Base-by-base conservation (phyloP, 2,888 invertebrate genomes). In the Heterodera filipjevi region DNA sequence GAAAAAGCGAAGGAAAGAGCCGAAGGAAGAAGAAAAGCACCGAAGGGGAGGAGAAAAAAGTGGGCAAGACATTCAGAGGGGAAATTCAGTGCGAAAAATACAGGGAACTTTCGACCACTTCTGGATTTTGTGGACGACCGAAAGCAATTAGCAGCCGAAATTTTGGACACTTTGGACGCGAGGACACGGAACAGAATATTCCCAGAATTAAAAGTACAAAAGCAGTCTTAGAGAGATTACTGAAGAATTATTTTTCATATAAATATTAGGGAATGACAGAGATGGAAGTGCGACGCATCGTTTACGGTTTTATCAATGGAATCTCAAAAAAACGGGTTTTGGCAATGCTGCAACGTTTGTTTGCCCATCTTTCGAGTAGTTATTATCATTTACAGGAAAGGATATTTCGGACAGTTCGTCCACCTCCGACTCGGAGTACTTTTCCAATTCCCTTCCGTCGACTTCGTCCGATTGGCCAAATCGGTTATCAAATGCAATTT, bases 261-360 rank as follows among this genome's bases (percentile, higher is more conserved):
- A 8, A 46, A 53, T 59, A n/a, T 66, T 75, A 91, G 90, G 89
- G 98, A 30, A 94, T 96, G 2, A 91, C 98, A 81, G 99, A 99
- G 92, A 96, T 97, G 94, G 99, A 77, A 53, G 30, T 49, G 49
- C 33, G 33, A 39, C 64, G 46, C 33, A 33, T 79, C 35, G 49
- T 79, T 32, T 44, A 78, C 32, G 64, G 79, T 32, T 71, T 79
- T 35, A 71, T 79, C n/a, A 72, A 73, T 30, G 77, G 68, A 27
- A 79, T 79, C 59, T 79, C 79, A n/a, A 44, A 33, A 35, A 66
- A 71, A 27, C 76, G 79, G 8, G 59, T 79, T 59, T 30, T 79
- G 19, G 76, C 79, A 27, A n/a, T 72, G 33, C 22, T 80, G n/a
- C 73, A 80, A 8, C 32, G 79, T 73, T 53, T 27, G 35, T n/a